Conservation (phyloP, 35 echinoderm and acorn worm species). For the Apostichopus californicus region DNA sequence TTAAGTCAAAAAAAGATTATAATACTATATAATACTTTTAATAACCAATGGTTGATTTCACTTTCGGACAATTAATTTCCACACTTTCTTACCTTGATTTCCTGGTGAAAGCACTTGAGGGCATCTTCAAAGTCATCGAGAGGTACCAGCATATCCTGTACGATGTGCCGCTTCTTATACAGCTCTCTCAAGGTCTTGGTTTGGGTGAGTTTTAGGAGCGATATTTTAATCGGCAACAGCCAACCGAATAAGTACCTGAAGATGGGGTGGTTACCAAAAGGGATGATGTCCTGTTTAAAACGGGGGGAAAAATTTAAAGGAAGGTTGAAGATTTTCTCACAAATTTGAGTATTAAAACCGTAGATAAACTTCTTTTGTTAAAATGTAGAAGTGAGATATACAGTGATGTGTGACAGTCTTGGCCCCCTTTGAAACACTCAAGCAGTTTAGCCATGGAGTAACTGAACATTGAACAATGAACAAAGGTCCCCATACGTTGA, state of each 20-base stretch:
- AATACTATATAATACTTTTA: no score
- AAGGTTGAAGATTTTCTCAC: not conserved
- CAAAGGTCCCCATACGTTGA: no score
- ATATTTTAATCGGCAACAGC: constrained; percentile 89
- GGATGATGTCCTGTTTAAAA: constrained; percentile 80
- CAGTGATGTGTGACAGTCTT: no score
- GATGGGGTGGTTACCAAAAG: constrained; percentile 93
- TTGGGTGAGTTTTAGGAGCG: constrained; percentile 88
- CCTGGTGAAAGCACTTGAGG: constrained; percentile 74
- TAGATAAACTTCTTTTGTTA: no score
- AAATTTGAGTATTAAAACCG: no score
- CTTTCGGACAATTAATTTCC: no score
- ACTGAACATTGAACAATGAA: no score
- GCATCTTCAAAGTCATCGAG: constrained; percentile 51
- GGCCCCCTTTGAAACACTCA: no score
- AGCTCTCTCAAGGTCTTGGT: constrained; percentile 73
- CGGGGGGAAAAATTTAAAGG: not conserved
- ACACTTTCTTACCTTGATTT: constrained; percentile 59
- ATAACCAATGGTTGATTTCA: no score
- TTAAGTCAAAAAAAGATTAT: no score
- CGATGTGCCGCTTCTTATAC: constrained; percentile 84
- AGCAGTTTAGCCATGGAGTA: no score
- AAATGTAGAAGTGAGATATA: no score
- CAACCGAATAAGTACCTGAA: constrained; percentile 95
- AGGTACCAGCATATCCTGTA: constrained; percentile 95